Evolutionary conservation across 1,140 invertebrate species (phyloP).

Genomic region (Heliconius himera): DNA sequence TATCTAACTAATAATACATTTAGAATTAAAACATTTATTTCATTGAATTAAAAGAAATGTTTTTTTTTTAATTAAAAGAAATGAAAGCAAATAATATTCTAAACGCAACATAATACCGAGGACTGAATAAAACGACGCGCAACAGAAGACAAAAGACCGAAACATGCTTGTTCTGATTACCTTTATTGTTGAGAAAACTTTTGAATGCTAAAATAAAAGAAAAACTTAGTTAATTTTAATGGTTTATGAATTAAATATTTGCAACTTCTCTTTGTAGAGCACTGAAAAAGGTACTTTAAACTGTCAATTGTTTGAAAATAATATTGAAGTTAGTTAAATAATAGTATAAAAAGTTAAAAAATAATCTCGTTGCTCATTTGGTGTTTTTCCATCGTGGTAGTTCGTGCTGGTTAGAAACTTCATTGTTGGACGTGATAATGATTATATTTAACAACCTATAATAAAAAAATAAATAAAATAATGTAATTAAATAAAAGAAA

Average conservation of each 20-base stretch:
- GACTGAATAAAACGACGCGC: not conserved
- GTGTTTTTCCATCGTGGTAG: not conserved
- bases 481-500: too few relatives aligned
- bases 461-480: not conserved
- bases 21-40: too few relatives aligned
- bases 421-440: not conserved
- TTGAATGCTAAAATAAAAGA: not conserved
- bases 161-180: not conserved
- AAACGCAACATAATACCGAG: not conserved
- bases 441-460: not conserved
- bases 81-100: too few relatives aligned
- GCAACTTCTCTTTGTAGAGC: not conserved
- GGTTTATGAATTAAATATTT: not conserved
- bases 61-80: too few relatives aligned
- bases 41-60: too few relatives aligned
- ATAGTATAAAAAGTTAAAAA: not conserved
- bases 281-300: not conserved
- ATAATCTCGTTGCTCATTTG: not conserved
- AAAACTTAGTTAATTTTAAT: not conserved
- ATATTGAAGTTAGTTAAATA: not conserved
- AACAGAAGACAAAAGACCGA: not conserved
- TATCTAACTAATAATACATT: too few relatives aligned
- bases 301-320: not conserved
- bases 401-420: not conserved
- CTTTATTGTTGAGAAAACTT: not conserved